Evolutionary conservation across 1,140 invertebrate species (phyloP), one percentile per base, ranked within the genome.

Genomic region (Lanistes nyassanus): DNA sequence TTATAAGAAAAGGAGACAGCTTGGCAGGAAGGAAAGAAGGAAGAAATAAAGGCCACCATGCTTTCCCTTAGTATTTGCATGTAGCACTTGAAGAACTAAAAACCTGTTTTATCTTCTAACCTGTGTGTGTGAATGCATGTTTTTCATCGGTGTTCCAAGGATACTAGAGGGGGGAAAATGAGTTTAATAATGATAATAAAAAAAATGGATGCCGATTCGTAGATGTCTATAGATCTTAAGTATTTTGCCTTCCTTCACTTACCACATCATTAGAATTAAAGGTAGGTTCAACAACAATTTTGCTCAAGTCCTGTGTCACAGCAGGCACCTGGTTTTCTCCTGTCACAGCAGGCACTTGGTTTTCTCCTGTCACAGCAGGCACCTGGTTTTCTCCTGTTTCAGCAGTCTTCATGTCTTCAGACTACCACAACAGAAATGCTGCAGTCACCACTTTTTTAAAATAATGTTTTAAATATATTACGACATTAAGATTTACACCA

Each of bases 241-340:
- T n/a, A n/a, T n/a, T n/a, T n/a, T n/a, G n/a, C 19, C 42, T 47
- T 47, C 42, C 42, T 47, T 16, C 42, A 47, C 42, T 47, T 47
- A 47, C 39, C 39, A 86, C 78, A 80, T 88, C 85, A 13, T 85
- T 82, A 34, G 73, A 83, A 29, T 60, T 75, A 73, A 84, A 87
- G 39, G 80, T 64, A n/a, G 83, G 81, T 39, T 83, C 84, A 9
- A 86, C 87, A 11, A 77, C 62, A 16, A 87, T 84, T 72, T 82
- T 83, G 7, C 67, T 77, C 0, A 85, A 68, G 72, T 86, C 80
- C 58, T 88, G 85, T 47, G 68, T 81, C 19, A 87, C 83, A 34
- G 55, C 62, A 37, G 81, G 83, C 29, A 42, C 39, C 39, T 70
- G 29, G 31, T 21, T 34, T 58, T 51, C 26, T 23, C 23, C 29